Evolutionary conservation across 2,888 invertebrate genomes (phyloP), one percentile per base, ranked within the genome.

Genomic region (Lithodes maja): DNA sequence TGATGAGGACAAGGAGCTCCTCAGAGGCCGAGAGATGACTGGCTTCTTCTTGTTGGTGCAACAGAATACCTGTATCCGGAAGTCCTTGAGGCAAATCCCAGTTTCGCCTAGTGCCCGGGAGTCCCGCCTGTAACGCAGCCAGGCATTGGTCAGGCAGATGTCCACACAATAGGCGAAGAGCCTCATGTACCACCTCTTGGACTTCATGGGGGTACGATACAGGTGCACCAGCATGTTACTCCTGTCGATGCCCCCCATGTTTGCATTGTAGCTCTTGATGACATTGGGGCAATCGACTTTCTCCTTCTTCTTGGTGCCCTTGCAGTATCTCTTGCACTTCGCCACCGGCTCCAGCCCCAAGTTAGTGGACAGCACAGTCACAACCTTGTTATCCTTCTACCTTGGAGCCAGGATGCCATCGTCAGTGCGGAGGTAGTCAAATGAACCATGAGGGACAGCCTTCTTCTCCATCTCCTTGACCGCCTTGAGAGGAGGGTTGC

Each of bases 301-400:
- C 33, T 79, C 85, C 78, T 85, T 55, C 85, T 78, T 79, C 85
- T 68, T 79, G 17, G 52, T 77, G n/a, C 12, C 85, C 3, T 61
- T 68, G 15, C 15, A 55, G 74, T 83, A 69, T 74, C 74, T 2
- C 68, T 49, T 7, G 15, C 83, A 83, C 74, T 83, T 69, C 1
- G 33, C 2, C 49, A 77, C 78, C 17, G 75, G 85, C 33, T 75
- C 17, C 50, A 86, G 61, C 71, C 80, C 86, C n/a, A n/a, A n/a
- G n/a, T n/a, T n/a, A n/a, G n/a, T n/a, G n/a, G n/a, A n/a, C n/a
- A n/a, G n/a, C n/a, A n/a, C n/a, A n/a, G n/a, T n/a, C n/a, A n/a
- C n/a, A n/a, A n/a, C n/a, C n/a, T n/a, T n/a, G n/a, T n/a, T 54
- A 86, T 86, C 86, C 53, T 86, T 86, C 81, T 3, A 86, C 81